Percentiles rank a stretch among this genome's conserved stretches.
Conservation (phyloP, 2,888 invertebrate genomes). For the Drosophila infuscata region DNA sequence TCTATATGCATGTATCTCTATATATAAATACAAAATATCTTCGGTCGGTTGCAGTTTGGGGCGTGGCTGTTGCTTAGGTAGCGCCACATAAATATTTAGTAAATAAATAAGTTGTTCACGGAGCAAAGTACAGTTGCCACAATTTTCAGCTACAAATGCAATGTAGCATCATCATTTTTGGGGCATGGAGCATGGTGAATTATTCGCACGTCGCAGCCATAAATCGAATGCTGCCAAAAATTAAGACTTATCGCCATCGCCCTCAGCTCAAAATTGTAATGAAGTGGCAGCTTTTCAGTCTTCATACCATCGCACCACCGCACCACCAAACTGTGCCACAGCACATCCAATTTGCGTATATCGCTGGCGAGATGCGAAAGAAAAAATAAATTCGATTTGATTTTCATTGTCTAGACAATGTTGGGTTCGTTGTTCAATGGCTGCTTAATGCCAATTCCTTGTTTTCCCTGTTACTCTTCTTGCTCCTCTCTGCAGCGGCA, state of each 20-base stretch:
- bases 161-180: slow-evolving; percentile 43
- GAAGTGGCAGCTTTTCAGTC: slow-evolving; percentile 62
- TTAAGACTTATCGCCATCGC: slow-evolving; percentile 76
- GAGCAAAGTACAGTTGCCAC: slow-evolving; percentile 55
- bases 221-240: slow-evolving; percentile 77
- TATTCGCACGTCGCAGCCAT: slow-evolving; percentile 84
- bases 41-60: slow-evolving; percentile 27
- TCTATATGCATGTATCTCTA: slow-evolving; percentile 10
- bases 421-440: slow-evolving; percentile 63
- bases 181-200: slow-evolving; percentile 58
- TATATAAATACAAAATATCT: slow-evolving; percentile 23
- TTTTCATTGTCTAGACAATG: slow-evolving; percentile 80
- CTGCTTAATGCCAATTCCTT: slow-evolving; percentile 77
- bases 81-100: slow-evolving; percentile 54
- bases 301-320: slow-evolving; percentile 2
- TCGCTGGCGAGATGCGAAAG: slow-evolving; percentile 42
- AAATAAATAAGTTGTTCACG: slow-evolving; percentile 43
- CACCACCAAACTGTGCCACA: slow-evolving; percentile 9
- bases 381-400: slow-evolving; percentile 76
- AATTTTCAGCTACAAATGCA: neutral
- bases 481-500: slow-evolving; percentile 13
- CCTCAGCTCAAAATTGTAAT: slow-evolving; percentile 63
- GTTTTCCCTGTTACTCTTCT: slow-evolving; percentile 46
- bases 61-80: slow-evolving; percentile 56
- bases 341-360: slow-evolving; percentile 68